Percentiles rank a stretch among this genome's conserved stretches.
Evolutionary conservation across 2,797 vertebrate species (phyloP).

Genomic region (Cossypha niveicapilla): DNA sequence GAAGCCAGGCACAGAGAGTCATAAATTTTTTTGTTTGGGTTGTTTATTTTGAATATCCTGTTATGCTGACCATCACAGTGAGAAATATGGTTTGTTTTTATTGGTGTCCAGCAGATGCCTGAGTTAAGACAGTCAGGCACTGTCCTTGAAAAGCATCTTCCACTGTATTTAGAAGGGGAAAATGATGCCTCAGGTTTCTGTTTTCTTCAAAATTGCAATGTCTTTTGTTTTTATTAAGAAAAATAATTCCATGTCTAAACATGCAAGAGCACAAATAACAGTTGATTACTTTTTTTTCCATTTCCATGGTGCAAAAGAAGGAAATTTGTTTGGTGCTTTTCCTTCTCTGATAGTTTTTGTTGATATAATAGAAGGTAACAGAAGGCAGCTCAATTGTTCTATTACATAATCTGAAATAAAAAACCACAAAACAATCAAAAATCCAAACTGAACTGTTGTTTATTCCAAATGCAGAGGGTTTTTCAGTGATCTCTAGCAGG

Average conservation of each 20-base stretch:
- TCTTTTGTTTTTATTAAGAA: conserved; percentile 10
- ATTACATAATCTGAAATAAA: background rate
- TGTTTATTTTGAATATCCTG: background rate
- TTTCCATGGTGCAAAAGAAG: background rate
- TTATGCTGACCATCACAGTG: background rate
- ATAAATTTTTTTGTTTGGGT: background rate
- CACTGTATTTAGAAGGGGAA: background rate
- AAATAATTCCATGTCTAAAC: background rate
- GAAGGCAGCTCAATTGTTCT: background rate
- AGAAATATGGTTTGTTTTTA: background rate
- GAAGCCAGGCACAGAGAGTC: background rate
- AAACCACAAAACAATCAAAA: fast-evolving
- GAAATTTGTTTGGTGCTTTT: background rate
- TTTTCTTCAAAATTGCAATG: background rate
- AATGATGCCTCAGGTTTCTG: background rate
- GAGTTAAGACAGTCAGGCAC: background rate
- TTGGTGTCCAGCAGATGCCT: background rate
- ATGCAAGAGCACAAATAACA: background rate
- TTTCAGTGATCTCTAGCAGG: background rate
- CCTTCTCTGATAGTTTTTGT: background rate
- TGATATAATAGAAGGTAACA: background rate
- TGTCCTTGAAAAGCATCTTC: background rate
- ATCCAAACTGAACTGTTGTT: background rate
- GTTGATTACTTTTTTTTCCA: background rate
- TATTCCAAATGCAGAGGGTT: background rate